These are phyloP conservation scores for Morphnarchus princeps DNA, from an alignment of 2,113 vertebrate species.

Conservation along the genomic window DNA sequence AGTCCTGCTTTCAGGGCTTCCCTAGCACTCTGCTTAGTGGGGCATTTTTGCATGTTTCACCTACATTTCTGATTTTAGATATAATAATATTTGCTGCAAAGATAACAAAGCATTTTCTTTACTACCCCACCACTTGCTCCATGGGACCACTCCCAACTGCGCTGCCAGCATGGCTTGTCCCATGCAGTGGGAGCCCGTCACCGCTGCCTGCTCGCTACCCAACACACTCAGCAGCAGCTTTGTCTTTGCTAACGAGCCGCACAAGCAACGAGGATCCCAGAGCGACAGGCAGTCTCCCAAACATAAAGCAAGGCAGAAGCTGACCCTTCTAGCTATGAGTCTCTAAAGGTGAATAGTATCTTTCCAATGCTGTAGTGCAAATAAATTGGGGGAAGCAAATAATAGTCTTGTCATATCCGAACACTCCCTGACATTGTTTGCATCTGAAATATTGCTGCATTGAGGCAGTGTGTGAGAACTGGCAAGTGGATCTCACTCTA, in stretches of 20 bases:
- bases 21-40: not conserved
- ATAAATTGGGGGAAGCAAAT: not conserved
- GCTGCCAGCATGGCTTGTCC: not conserved
- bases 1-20: not conserved
- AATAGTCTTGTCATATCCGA: fast-evolving
- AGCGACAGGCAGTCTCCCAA: not conserved
- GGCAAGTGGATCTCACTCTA: not conserved
- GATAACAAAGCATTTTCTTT: not conserved
- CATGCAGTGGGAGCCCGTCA: fast-evolving
- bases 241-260: not conserved
- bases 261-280: not conserved
- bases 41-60: not conserved
- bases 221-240: not conserved
- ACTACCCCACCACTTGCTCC: not conserved
- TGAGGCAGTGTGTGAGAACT: not conserved
- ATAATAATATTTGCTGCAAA: not conserved
- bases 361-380: not conserved
- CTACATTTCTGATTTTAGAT: not conserved
- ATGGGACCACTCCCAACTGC: fast-evolving
- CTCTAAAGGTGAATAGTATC: not conserved
- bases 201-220: not conserved
- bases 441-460: not conserved
- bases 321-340: not conserved
- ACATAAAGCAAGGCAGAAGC: not conserved
- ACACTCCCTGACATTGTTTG: not conserved